These are phyloP conservation scores for Oreocharis arfaki DNA, from an alignment of 2,113 vertebrate genomes.

Conservation along the genomic window DNA sequence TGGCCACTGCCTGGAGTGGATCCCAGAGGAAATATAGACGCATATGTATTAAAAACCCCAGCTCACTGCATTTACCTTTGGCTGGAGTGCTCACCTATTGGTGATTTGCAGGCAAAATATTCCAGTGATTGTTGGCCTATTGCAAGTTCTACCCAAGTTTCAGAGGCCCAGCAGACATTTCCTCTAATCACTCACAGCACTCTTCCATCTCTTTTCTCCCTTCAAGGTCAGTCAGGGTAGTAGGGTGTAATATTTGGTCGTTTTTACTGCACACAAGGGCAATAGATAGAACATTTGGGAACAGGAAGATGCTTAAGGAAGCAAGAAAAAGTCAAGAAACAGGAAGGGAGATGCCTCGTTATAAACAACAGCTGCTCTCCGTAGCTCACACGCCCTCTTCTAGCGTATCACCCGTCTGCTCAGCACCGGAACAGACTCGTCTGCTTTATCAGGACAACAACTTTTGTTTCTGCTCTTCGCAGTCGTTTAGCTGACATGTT, in stretches of 20 bases:
- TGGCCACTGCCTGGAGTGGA: neutral
- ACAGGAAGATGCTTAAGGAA: neutral
- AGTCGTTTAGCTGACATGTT: neutral
- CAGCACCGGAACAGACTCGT: accelerated
- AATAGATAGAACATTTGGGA: neutral
- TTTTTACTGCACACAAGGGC: neutral
- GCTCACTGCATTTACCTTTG: neutral
- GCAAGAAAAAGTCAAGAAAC: neutral
- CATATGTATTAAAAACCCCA: neutral
- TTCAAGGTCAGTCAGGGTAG: neutral
- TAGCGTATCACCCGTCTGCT: neutral
- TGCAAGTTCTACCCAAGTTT: neutral
- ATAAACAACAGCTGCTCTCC: neutral
- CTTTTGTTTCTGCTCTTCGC: neutral
- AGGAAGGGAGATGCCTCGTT: accelerated
- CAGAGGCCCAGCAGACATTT: neutral
- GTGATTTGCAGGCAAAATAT: neutral
- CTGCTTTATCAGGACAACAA: neutral
- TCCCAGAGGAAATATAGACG: neutral
- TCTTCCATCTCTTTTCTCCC: neutral
- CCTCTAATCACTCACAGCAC: neutral
- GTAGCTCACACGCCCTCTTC: accelerated
- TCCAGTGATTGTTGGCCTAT: neutral
- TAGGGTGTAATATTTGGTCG: accelerated
- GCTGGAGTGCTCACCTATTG: neutral